phyloP scores from a whole-genome alignment of 1,140 invertebrate species.

The Sycophila sp. region DNA sequence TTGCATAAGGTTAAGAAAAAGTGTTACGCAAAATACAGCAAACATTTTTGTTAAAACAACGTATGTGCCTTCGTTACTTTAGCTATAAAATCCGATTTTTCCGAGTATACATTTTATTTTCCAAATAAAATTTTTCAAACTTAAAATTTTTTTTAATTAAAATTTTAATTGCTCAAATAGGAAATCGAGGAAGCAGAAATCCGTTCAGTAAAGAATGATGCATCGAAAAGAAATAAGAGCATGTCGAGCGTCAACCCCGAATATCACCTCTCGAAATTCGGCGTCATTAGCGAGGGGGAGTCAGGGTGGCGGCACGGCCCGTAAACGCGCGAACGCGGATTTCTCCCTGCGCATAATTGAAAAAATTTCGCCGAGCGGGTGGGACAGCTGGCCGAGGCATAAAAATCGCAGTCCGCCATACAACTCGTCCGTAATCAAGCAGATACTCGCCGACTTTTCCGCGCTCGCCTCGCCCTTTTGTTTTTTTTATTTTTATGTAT shows the following conservation, averaged over 20 bases:
- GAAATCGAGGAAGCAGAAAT: too few species aligned
- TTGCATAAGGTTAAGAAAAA: too few species aligned
- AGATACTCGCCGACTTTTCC: conserved; percentile 17
- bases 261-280: conserved; percentile 17
- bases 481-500: conserved; percentile 2
- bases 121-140: background rate
- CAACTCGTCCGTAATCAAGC: conserved; percentile 26
- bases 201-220: conserved; percentile 16
- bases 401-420: conserved; percentile 41
- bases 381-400: conserved; percentile 49
- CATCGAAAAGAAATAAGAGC: background rate
- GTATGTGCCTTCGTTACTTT: background rate
- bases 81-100: background rate
- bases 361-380: conserved; percentile 32
- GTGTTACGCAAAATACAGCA: too few species aligned
- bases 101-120: background rate
- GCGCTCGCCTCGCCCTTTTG: background rate
- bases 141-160: too few species aligned
- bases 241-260: too few species aligned
- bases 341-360: conserved; percentile 19
- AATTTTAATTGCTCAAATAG: too few species aligned
- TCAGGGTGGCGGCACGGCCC: background rate
- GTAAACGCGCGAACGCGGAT: background rate
- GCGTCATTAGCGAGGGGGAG: conserved; percentile 14
- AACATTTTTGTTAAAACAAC: too few species aligned